Percentiles rank a stretch among this genome's conserved stretches.
These are phyloP conservation scores for Seira sanloemensis DNA, from an alignment of 2,888 invertebrate species.

Conservation along the genomic window DNA sequence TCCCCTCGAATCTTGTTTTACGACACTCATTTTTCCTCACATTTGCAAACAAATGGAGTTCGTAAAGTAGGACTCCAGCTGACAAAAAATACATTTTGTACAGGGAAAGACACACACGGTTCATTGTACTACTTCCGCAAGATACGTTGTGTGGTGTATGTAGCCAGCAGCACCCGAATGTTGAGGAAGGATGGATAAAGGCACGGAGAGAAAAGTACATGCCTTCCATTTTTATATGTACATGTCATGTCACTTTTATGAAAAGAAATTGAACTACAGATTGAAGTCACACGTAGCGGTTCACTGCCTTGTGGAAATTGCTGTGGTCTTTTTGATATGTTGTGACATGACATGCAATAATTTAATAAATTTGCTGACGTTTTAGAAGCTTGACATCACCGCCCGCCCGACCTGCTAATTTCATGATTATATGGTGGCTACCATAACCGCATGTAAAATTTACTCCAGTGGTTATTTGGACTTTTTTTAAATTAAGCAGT, in stretches of 20 bases:
- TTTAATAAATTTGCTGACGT: conserved; percentile 3
- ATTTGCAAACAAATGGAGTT: conserved; percentile 14
- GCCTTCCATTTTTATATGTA: background rate
- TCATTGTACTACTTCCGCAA: conserved; percentile 16
- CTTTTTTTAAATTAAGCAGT: no score
- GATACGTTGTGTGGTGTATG: background rate
- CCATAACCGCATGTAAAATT: no score
- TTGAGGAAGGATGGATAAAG: background rate
- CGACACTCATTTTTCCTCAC: conserved; percentile 13
- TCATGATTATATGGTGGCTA: conserved; percentile 3
- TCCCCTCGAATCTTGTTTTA: conserved; percentile 9
- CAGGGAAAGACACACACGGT: background rate
- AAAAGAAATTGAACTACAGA: background rate
- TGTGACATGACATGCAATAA: conserved; percentile 13
- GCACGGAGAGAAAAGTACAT: background rate
- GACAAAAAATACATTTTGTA: conserved; percentile 2
- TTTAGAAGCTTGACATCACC: background rate
- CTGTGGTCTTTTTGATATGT: background rate
- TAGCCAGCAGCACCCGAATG: no score
- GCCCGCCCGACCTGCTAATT: background rate
- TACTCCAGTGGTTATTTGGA: no score
- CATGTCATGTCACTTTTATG: background rate
- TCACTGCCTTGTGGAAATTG: background rate
- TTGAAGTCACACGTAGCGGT: background rate
- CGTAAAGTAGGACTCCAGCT: conserved; percentile 9